Conservation (phyloP, 2,113 vertebrate genomes). For the Sprattus sprattus region DNA sequence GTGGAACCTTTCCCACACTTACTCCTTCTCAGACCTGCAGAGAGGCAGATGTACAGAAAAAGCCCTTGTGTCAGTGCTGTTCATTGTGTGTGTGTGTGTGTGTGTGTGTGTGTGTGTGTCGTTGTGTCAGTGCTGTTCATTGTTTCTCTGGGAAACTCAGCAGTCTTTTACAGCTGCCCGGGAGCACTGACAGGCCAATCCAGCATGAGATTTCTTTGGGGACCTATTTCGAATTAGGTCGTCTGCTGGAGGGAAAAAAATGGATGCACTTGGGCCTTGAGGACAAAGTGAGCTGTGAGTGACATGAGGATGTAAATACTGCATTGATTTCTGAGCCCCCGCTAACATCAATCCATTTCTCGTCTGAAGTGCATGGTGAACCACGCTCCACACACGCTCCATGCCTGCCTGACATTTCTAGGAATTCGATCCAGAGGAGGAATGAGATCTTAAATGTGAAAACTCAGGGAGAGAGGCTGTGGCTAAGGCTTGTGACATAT, state of each 20-base stretch:
- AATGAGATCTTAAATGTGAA: constrained; percentile 29
- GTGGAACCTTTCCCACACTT: constrained; percentile 31
- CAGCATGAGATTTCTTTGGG: constrained; percentile 45
- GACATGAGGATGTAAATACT: constrained; percentile 51
- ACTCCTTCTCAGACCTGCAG: neutral
- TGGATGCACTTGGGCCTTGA: constrained; percentile 41
- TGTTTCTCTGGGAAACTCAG: constrained; percentile 20
- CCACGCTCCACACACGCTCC: constrained; percentile 26
- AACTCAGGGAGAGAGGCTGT: constrained; percentile 26
- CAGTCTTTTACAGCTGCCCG: constrained; percentile 42
- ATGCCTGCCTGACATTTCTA: constrained; percentile 40
- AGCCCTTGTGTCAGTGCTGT: constrained; percentile 12
- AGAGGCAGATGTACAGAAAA: neutral
- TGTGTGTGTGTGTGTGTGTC: too few species aligned
- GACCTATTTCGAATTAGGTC: constrained; percentile 50
- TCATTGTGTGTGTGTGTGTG: too few species aligned
- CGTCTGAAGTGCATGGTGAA: constrained; percentile 32
- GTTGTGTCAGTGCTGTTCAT: constrained; percentile 36
- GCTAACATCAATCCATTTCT: constrained; percentile 18
- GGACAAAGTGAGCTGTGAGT: constrained; percentile 43
- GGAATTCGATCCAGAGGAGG: constrained; percentile 36
- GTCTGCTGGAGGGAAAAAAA: constrained; percentile 41
- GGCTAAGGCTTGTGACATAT: constrained; percentile 12
- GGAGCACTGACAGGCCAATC: constrained; percentile 41
- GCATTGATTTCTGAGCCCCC: constrained; percentile 49